Evolutionary conservation across 2,888 invertebrate species (phyloP), one percentile per base, ranked within the genome.

Genomic region (Agonopterix subpropinquella): DNA sequence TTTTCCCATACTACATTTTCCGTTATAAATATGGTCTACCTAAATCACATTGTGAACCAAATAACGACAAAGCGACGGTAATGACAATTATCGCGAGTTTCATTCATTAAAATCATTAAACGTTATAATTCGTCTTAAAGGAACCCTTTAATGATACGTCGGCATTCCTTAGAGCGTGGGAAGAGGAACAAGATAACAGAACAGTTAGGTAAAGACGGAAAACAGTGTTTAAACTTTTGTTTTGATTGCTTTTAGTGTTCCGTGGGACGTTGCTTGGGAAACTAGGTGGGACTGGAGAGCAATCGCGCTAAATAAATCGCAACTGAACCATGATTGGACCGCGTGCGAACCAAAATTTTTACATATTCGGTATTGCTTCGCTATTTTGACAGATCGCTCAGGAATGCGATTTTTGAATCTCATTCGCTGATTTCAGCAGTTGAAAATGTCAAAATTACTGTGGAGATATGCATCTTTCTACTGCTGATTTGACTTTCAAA

Each of bases 141-240:
- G 44, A 43, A 46, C 50, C 52, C 49, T 51, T 47, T 53, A 53
- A 51, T 67, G 59, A 57, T 45, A 47, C 49, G 47, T 47, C 55
- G 51, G 58, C 71, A 70, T 74, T 68, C 77, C 68, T 54, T 50
- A 39, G 53, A 62, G 61, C 83, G 84, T 85, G 84, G 77, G 84
- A 85, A 83, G 67, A 53, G 56, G 54, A 53, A 53, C 52, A 49
- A 73, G 77, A 78, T 81, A 79, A 71, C 77, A 67, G 80, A 79
- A 71, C 77, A 67, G 80, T 80, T 82, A 77, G 72, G 78, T 77
- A 77, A 80, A 77, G 77, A 73, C 73, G 83, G 81, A 80, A 82
- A 80, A 75, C 71, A 58, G 53, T 79, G 72, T 79, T 78, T 78
- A 72, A 53, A 65, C 73, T 70, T 67, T 64, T 39, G 66, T 70